Conservation (phyloP, 1,140 invertebrate genomes). For the Lepidostoma basale region DNA sequence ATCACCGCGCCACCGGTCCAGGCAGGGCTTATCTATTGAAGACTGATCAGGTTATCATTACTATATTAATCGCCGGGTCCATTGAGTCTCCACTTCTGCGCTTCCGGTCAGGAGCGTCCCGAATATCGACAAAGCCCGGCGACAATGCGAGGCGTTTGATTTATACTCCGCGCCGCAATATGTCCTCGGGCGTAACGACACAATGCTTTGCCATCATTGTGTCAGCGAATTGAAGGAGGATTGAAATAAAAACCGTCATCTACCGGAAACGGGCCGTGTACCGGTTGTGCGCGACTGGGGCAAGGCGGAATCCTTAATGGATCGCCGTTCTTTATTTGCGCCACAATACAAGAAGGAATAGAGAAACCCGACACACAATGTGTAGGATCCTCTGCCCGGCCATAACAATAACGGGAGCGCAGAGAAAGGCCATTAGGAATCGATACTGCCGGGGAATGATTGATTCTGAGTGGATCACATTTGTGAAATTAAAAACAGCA, state of each 20-base stretch:
- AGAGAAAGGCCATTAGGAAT: constrained; percentile 30
- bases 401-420: constrained; percentile 18
- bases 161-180: constrained; percentile 27
- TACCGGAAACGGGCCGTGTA: constrained; percentile 16
- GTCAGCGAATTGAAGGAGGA: constrained; percentile 38
- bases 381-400: neutral
- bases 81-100: constrained; percentile 10
- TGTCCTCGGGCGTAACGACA: constrained; percentile 30
- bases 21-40: neutral
- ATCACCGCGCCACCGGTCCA: too few relatives aligned
- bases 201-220: constrained; percentile 32
- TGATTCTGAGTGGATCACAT: constrained; percentile 33
- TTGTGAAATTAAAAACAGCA: constrained; percentile 31
- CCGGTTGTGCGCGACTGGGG: constrained; percentile 2
- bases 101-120: constrained; percentile 19
- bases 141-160: constrained; percentile 32
- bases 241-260: constrained; percentile 37
- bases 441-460: constrained; percentile 27
- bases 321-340: constrained; percentile 24
- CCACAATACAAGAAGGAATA: constrained; percentile 27
- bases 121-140: constrained; percentile 11
- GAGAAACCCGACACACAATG: constrained; percentile 30
- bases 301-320: constrained; percentile 27
- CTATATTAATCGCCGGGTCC: constrained; percentile 12
- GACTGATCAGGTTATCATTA: neutral